Base-by-base conservation (phyloP, 2,113 vertebrate genomes). In the Rhipidura dahli region DNA sequence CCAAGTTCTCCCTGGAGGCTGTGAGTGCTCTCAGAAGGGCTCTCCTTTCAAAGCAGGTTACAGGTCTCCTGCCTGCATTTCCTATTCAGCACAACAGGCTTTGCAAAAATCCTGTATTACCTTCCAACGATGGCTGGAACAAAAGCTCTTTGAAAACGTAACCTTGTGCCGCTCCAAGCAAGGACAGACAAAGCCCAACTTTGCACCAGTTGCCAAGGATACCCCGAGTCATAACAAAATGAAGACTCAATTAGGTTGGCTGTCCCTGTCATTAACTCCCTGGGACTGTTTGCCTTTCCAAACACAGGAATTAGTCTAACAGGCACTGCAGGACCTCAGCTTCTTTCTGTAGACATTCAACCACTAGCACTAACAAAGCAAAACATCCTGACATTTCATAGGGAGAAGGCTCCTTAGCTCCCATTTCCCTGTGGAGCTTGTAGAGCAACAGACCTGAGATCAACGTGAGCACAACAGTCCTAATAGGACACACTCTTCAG, bases 131-230 rank as follows among this genome's bases (percentile, higher is more conserved):
- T 0, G 31, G 83, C 75, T 70, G 40, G 76, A 93, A 97, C 95
- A 94, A 94, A 93, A 96, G 95, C 71, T 75, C 95, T 97, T 96
- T 94, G 86, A 86, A 87, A 97, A 73, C 0, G 1, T 93, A 95
- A 97, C 95, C 96, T 88, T 89, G 93, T 61, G 59, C 90, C 56
- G 64, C 94, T 94, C 76, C 73, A 82, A 86, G 86, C 83, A 42
- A 70, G 95, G 92, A 89, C 65, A 8, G 15, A 39, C 84, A 82
- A 92, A 92, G 56, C 91, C 78, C 54, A 27, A 24, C 57, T 63
- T 33, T 22, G 49, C 51, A 73, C 51, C 96, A 88, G 97, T 97
- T 98, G 97, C 97, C 97, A 97, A 89, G 97, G 97, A 95, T 84
- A 97, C 97, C 66, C 54, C 2, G 7, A 93, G 63, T 42, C 87